Conservation (phyloP, 2,888 invertebrate genomes). For the Meteorus colon region DNA sequence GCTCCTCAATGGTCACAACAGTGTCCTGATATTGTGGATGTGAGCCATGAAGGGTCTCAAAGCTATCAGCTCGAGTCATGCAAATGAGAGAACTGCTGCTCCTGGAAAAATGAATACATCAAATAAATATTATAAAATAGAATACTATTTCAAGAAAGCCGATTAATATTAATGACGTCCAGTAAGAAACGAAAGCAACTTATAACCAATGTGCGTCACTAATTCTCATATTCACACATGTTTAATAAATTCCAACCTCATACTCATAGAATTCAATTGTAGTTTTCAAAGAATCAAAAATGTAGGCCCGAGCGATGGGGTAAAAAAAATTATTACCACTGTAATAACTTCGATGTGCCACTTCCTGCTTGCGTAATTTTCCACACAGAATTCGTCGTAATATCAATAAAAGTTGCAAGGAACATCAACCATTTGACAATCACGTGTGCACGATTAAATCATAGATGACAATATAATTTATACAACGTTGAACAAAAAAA, state of each 20-base stretch:
- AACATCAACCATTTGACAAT: conserved; percentile 32
- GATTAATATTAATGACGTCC: neutral
- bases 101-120: conserved; percentile 54
- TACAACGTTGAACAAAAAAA: neutral
- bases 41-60: conserved; percentile 65
- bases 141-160: neutral
- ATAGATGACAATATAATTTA: neutral
- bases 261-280: conserved; percentile 1
- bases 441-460: conserved; percentile 16
- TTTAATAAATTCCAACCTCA: neutral
- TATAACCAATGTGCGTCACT: neutral
- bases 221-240: neutral
- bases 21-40: conserved; percentile 74
- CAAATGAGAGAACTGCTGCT: conserved; percentile 70
- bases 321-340: neutral
- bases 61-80: conserved; percentile 65
- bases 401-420: conserved; percentile 10
- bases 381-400: conserved; percentile 23
- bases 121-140: neutral
- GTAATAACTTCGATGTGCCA: conserved; percentile 26
- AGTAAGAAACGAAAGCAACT: neutral
- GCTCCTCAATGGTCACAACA: conserved; percentile 81
- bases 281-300: neutral
- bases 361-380: conserved; percentile 43
- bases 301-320: neutral